Conservation (phyloP, 2,888 invertebrate genomes). For the Argyra leucocephala region DNA sequence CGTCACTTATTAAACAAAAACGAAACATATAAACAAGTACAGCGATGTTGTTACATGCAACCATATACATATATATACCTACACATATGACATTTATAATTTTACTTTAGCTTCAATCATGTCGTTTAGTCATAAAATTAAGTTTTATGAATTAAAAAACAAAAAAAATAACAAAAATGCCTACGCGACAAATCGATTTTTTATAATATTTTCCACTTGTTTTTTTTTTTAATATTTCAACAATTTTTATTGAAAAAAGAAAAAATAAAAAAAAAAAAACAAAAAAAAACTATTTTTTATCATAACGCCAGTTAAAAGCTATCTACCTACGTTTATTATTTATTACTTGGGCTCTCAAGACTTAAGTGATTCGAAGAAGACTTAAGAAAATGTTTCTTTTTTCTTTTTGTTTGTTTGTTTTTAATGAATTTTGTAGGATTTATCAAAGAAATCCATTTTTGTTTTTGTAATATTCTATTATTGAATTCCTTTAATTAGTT, state of each 20-base stretch:
- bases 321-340: not conserved
- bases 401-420: too few species aligned
- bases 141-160: not conserved
- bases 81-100: too few species aligned
- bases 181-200: conserved; percentile 2
- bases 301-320: conserved; percentile 3
- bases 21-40: not conserved
- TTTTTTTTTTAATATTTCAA: not conserved
- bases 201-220: not conserved
- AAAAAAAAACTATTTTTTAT: not conserved
- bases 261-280: not conserved
- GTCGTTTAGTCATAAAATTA: conserved; percentile 1
- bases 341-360: too few species aligned
- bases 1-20: not conserved
- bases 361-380: too few species aligned
- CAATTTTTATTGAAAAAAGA: too few species aligned
- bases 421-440: too few species aligned
- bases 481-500: too few species aligned
- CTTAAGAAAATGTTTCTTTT: too few species aligned
- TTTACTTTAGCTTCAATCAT: not conserved
- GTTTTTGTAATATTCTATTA: too few species aligned
- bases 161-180: not conserved
- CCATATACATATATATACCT: not conserved
- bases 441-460: too few species aligned
- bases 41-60: too few species aligned